Conservation (phyloP, 2,113 vertebrate species). For the Felis catus region F.catus_Fca126_mat1.0 CM031415.1:196425001-196425500, state of each 20-base stretch:
- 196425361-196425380: neutral
- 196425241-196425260: constrained; percentile 54
- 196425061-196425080: constrained; percentile 19
- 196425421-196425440: neutral
- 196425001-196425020: neutral
- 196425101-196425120: constrained; percentile 32
- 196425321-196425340: neutral
- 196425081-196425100: constrained; percentile 47
- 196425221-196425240: neutral
- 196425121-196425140: constrained; percentile 15
- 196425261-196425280: constrained; percentile 3
- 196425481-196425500: neutral
- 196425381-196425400: neutral
- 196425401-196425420: neutral
- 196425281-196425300: neutral
- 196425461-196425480: neutral
- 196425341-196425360: neutral
- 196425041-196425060: neutral
- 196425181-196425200: constrained; percentile 73
- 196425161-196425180: constrained; percentile 56
- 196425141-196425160: neutral
- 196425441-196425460: neutral
- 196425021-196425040: neutral
- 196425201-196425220: constrained; percentile 60
- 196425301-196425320: neutral